These are phyloP conservation scores for Chrysocyon brachyurus DNA, from an alignment of 2,797 vertebrate genomes.

Conservation along the genomic window DNA sequence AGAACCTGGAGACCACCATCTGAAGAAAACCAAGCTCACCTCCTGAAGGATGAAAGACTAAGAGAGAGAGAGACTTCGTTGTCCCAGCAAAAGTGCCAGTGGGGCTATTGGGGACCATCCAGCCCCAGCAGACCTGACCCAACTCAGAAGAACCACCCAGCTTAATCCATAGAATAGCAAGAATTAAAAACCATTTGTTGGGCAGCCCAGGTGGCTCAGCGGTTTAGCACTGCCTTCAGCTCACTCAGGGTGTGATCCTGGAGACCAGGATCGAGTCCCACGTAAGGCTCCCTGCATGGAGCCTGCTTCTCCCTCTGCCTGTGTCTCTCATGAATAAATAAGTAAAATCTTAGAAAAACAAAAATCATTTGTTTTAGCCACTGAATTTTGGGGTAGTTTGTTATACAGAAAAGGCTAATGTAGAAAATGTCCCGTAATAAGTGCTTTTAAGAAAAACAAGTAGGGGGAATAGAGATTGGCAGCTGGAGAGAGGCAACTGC, in stretches of 20 bases:
- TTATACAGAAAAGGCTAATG: not conserved
- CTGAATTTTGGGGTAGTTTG: not conserved
- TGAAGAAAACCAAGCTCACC: not conserved
- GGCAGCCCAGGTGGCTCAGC: no score
- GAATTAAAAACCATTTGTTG: not conserved
- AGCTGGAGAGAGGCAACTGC: not conserved
- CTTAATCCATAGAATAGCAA: not conserved
- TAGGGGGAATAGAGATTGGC: not conserved
- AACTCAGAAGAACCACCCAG: not conserved
- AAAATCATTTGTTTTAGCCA: not conserved
- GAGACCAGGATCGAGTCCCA: no score
- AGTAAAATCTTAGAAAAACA: no score
- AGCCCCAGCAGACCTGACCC: not conserved
- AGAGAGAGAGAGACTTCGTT: not conserved
- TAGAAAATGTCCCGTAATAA: not conserved
- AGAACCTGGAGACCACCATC: not conserved
- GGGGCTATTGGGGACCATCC: no score
- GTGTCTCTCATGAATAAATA: no score
- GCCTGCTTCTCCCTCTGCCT: no score
- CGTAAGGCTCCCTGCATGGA: no score
- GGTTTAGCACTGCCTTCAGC: no score
- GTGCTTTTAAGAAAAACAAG: not conserved
- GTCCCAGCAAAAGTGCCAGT: not conserved
- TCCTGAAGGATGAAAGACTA: not conserved
- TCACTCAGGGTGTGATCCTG: no score